phyloP scores from a whole-genome alignment of 2,113 vertebrate genomes.

The Channa argus region DNA sequence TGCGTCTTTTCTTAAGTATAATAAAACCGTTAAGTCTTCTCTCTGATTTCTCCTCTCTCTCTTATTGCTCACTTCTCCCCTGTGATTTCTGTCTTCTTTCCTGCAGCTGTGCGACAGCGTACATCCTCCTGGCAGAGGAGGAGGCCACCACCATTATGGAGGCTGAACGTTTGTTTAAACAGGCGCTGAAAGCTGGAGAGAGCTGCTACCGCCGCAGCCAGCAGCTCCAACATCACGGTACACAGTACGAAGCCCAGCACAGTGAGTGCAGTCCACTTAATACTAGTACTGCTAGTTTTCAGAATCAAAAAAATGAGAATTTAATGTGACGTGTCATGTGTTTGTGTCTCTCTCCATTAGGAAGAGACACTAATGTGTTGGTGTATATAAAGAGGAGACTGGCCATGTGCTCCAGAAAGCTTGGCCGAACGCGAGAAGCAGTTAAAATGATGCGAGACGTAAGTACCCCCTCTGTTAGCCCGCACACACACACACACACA shows the following conservation, averaged over 20 bases:
- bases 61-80: background rate
- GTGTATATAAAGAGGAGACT: constrained; percentile 98
- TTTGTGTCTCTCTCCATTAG: constrained; percentile 76
- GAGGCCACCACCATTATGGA: constrained; percentile 98
- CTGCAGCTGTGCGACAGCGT: constrained; percentile 94
- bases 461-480: constrained; percentile 76
- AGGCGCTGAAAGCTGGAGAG: constrained; percentile 95
- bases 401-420: constrained; percentile 98
- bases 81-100: background rate
- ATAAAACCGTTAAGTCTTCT: too few relatives aligned
- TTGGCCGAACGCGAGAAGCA: constrained; percentile 96
- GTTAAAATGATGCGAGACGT: constrained; percentile 99
- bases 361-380: constrained; percentile 97
- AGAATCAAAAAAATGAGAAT: background rate
- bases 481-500: constrained; percentile 1
- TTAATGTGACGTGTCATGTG: background rate
- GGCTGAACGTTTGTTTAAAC: constrained; percentile 96
- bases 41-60: too few relatives aligned
- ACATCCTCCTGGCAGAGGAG: constrained; percentile 97
- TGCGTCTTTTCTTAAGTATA: too few relatives aligned
- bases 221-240: constrained; percentile 94
- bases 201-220: constrained; percentile 96
- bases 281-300: background rate
- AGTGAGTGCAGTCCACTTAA: constrained; percentile 83
- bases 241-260: constrained; percentile 98